Conservation (phyloP, 2,888 invertebrate species). For the Chymomyza amoena region DNA sequence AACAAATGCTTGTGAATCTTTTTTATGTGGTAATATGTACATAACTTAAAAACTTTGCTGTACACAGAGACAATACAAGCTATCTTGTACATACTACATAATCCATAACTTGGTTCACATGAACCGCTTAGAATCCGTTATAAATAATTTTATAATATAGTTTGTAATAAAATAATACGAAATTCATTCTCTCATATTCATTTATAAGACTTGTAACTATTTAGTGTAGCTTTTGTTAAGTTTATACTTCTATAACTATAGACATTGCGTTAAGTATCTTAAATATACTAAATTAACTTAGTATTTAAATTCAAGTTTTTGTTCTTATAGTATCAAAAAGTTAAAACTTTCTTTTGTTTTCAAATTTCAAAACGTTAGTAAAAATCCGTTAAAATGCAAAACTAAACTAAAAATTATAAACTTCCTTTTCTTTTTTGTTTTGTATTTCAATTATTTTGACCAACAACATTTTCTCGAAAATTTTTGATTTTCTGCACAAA, state of each 20-base stretch:
- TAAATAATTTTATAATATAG: not conserved
- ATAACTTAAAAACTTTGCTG: slow-evolving; percentile 27
- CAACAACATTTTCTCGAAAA: slow-evolving; percentile 89
- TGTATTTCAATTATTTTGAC: slow-evolving; percentile 49
- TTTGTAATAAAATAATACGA: not conserved
- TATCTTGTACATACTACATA: not conserved
- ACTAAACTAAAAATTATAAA: not conserved
- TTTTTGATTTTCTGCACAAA: slow-evolving; percentile 96
- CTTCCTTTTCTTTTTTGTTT: not conserved
- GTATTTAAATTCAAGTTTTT: slow-evolving; percentile 1
- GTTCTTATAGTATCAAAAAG: slow-evolving; percentile 3
- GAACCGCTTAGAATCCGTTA: not conserved
- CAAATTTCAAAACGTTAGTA: not conserved
- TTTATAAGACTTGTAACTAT: slow-evolving; percentile 27
- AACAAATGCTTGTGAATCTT: slow-evolving; percentile 46
- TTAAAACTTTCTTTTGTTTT: slow-evolving; percentile 1
- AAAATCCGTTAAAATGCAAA: slow-evolving; percentile 4
- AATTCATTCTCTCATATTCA: not conserved
- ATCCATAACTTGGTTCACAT: not conserved
- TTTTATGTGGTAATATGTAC: slow-evolving; percentile 14
- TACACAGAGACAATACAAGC: slow-evolving; percentile 44
- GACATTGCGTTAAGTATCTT: slow-evolving; percentile 15
- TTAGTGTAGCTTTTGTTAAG: slow-evolving; percentile 27
- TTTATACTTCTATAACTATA: slow-evolving; percentile 9
- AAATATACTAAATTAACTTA: not conserved